Evolutionary conservation across 2,888 invertebrate genomes (phyloP).

Genomic region (Amphipoea oculea): DNA sequence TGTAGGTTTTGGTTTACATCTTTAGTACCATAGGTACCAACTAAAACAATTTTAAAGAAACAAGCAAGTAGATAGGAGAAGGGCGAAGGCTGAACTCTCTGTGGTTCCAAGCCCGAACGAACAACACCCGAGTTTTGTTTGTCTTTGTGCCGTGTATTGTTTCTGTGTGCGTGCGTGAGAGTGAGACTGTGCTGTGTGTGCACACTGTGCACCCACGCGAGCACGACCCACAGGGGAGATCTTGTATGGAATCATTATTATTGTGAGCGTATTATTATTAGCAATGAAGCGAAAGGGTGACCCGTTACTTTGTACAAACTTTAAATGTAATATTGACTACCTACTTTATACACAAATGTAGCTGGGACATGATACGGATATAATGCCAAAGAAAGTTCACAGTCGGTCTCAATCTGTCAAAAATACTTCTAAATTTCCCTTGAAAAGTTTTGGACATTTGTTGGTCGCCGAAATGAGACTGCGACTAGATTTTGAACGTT

Average conservation of each 20-base stretch:
- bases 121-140: neutral
- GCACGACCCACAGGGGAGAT: constrained; percentile 1
- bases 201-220: neutral
- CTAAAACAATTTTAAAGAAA: neutral
- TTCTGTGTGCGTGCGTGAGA: neutral
- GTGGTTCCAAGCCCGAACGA: neutral
- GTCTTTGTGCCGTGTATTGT: neutral
- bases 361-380: neutral
- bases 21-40: neutral
- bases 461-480: too few relatives aligned
- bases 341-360: too few relatives aligned
- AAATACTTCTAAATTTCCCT: too few relatives aligned
- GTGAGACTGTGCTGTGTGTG: neutral
- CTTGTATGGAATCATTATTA: constrained; percentile 1
- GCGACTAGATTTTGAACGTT: too few relatives aligned
- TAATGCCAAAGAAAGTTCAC: neutral
- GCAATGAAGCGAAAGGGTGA: neutral
- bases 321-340: neutral
- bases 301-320: neutral
- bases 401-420: too few relatives aligned
- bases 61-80: neutral
- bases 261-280: constrained; percentile 2
- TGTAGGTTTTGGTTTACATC: neutral
- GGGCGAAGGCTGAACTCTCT: neutral
- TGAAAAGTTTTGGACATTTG: too few relatives aligned